A percentile compares a stretch with the other conserved stretches of the same genome.
These are phyloP conservation scores for Pantherophis alleghaniensis DNA, from an alignment of 2,797 vertebrate genomes.

Conservation along the genomic window DNA sequence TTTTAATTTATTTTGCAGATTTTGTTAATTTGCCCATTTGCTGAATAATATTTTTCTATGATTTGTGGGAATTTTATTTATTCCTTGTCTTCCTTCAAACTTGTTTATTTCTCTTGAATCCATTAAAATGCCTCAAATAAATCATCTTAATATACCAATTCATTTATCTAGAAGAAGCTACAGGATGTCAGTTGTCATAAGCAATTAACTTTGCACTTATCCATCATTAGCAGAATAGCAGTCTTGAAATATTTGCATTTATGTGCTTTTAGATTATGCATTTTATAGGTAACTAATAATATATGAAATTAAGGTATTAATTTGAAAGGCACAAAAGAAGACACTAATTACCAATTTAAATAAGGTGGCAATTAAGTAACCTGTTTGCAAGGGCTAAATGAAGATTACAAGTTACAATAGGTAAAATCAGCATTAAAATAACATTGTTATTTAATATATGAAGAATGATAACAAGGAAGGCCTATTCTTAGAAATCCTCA, in stretches of 20 bases:
- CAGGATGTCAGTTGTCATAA: neutral
- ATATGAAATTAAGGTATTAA: neutral
- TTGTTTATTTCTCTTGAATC: neutral
- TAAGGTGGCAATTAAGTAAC: rapidly evolving
- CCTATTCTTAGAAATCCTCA: neutral
- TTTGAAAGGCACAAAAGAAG: neutral
- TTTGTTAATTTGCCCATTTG: conserved; percentile 5
- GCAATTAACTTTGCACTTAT: conserved; percentile 33
- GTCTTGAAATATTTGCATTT: rapidly evolving
- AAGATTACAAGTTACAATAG: neutral
- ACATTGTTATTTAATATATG: neutral
- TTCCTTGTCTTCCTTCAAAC: conserved; percentile 4
- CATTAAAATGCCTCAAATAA: conserved; percentile 36
- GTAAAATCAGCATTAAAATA: neutral
- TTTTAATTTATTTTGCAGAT: conserved; percentile 30
- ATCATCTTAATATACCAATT: neutral
- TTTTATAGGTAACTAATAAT: neutral
- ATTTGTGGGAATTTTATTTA: conserved; percentile 6
- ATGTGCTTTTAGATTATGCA: neutral
- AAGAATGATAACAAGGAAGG: neutral
- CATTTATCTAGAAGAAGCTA: conserved; percentile 17
- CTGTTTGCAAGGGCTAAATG: neutral
- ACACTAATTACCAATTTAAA: neutral
- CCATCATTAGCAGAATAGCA: neutral
- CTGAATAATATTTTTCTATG: conserved; percentile 38